Evolutionary conservation across 2,797 vertebrate genomes (phyloP).

Genomic region (Chaunax sp.): DNA sequence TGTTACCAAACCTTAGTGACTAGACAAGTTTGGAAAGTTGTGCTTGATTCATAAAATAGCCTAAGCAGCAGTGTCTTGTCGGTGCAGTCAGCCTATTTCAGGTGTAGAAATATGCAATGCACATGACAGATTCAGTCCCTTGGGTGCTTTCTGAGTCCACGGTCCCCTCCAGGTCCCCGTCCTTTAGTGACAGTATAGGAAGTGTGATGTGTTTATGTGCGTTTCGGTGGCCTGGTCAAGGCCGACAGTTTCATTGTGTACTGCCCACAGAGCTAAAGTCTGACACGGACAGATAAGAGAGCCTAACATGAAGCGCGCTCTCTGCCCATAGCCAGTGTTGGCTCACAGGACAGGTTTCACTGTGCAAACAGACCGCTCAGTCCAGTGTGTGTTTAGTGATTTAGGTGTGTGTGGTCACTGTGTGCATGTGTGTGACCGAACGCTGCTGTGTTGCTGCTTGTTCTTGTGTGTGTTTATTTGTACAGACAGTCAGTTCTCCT

Average conservation of each 20-base stretch:
- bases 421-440: background rate
- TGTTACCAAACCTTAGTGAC: no score
- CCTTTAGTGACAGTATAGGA: slow-evolving; percentile 15
- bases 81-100: background rate
- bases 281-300: slow-evolving; percentile 66
- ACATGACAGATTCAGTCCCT: background rate
- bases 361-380: slow-evolving; percentile 59
- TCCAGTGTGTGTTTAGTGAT: slow-evolving; percentile 6
- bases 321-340: slow-evolving; percentile 19
- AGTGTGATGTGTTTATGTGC: slow-evolving; percentile 43
- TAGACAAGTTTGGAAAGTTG: background rate
- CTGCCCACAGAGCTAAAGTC: slow-evolving; percentile 37
- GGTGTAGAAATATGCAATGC: slow-evolving; percentile 3
- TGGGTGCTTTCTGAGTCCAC: background rate
- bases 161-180: background rate
- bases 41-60: background rate
- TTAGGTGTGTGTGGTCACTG: slow-evolving; percentile 11
- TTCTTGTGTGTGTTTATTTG: slow-evolving; percentile 15
- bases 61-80: background rate
- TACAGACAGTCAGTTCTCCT: slow-evolving; percentile 47
- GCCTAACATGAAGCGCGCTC: slow-evolving; percentile 54
- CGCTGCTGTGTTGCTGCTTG: slow-evolving; percentile 17
- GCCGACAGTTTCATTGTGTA: slow-evolving; percentile 57
- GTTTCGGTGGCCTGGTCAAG: slow-evolving; percentile 15
- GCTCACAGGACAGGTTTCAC: slow-evolving; percentile 55